These are phyloP conservation scores for Notoglanidium macrostoma DNA, from an alignment of 2,797 vertebrate genomes.

Conservation along the genomic window DNA sequence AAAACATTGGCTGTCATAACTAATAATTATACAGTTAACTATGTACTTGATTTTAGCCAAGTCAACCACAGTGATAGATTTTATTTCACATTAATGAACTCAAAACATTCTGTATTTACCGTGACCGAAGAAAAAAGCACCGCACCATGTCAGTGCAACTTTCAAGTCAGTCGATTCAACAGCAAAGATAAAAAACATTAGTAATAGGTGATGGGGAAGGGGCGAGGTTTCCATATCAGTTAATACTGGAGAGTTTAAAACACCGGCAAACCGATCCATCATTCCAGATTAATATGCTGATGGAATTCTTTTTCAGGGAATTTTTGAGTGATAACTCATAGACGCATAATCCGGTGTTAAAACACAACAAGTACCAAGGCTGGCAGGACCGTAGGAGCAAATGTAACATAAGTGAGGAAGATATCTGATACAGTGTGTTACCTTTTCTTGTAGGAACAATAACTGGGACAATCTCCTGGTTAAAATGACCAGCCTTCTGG, in stretches of 20 bases:
- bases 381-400: neutral
- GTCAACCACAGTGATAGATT: neutral
- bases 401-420: neutral
- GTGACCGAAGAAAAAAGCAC: neutral
- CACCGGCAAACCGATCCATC: neutral
- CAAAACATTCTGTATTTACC: neutral
- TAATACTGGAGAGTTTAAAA: neutral
- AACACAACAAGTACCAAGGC: neutral
- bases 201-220: neutral
- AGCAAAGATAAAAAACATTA: neutral
- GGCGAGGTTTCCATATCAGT: neutral
- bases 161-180: neutral
- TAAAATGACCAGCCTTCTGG: slow-evolving; percentile 90
- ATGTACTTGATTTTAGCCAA: neutral
- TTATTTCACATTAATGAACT: neutral
- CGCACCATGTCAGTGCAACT: neutral
- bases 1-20: neutral
- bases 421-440: slow-evolving; percentile 41
- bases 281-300: neutral
- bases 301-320: neutral
- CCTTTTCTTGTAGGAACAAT: slow-evolving; percentile 89
- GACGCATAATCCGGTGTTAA: neutral
- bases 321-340: neutral
- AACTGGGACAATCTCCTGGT: slow-evolving; percentile 90
- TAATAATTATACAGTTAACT: neutral